A percentile compares a stretch with the other conserved stretches of the same genome.
Evolutionary conservation across 1,140 invertebrate species (phyloP).

Genomic region (Anoplophora glabripennis): DNA sequence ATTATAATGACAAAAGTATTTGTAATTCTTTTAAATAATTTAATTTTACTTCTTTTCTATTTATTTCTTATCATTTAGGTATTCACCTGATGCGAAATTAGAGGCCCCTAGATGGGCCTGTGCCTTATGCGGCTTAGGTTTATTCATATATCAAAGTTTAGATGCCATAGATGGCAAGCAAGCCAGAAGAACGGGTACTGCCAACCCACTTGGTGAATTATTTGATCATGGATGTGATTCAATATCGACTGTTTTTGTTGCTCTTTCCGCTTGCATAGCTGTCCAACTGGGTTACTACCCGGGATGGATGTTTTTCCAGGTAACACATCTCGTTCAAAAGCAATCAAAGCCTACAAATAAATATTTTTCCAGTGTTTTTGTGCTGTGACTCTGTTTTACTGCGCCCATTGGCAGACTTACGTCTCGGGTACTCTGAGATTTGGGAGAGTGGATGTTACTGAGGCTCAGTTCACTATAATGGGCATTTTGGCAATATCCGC

Average conservation of each 20-base stretch:
- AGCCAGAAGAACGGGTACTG: conserved; percentile 89
- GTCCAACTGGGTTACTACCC: conserved; percentile 88
- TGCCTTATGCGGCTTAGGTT: conserved; percentile 84
- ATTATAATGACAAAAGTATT: too few relatives aligned
- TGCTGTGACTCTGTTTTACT: conserved; percentile 94
- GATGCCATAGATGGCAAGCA: conserved; percentile 99
- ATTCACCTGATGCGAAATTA: conserved; percentile 61
- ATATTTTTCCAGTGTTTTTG: conserved; percentile 72
- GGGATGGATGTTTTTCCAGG: conserved; percentile 90
- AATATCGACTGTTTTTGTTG: conserved; percentile 94
- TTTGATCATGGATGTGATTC: conserved; percentile 99
- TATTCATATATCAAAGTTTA: conserved; percentile 97
- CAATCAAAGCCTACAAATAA: not conserved
- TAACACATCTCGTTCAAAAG: conserved; percentile 33
- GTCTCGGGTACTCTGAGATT: conserved; percentile 92
- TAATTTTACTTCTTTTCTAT: not conserved
- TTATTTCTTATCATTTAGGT: conserved; percentile 49
- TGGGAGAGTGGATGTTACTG: conserved; percentile 96
- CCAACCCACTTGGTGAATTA: conserved; percentile 92
- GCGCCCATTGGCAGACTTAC: conserved; percentile 99
- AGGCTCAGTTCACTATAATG: conserved; percentile 95
- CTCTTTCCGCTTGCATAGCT: conserved; percentile 87
- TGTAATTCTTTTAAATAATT: not conserved
- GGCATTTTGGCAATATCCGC: conserved; percentile 83
- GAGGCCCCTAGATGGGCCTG: conserved; percentile 91